Evolutionary conservation across 2,888 invertebrate species (phyloP).

Genomic region (Epistrophella euchroma): DNA sequence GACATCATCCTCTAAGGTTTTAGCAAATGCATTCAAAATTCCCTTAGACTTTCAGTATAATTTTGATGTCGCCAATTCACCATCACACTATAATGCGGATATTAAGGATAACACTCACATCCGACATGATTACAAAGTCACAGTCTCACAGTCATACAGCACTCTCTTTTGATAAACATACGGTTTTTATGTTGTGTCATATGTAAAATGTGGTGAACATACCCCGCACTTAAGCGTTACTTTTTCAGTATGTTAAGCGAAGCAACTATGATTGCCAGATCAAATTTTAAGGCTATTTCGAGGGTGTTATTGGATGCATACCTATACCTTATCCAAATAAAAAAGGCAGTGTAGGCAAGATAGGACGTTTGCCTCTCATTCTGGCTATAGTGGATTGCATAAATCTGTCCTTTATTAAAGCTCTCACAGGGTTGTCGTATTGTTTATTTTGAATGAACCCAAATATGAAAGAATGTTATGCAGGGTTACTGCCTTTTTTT

Average conservation of each 20-base stretch:
- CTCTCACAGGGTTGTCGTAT: no score
- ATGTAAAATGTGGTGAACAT: constrained; percentile 53
- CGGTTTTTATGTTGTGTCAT: constrained; percentile 61
- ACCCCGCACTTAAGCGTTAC: constrained; percentile 50
- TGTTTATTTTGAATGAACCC: no score
- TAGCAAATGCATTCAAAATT: constrained; percentile 58
- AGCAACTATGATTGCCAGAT: constrained; percentile 21
- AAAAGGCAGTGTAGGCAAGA: no score
- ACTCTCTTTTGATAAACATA: constrained; percentile 62
- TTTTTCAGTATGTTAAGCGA: constrained; percentile 20
- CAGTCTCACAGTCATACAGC: constrained; percentile 31
- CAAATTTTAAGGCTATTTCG: background rate
- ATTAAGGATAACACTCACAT: constrained; percentile 67
- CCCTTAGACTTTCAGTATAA: constrained; percentile 46
- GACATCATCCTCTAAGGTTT: constrained; percentile 24
- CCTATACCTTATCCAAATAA: no score
- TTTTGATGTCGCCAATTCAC: constrained; percentile 35
- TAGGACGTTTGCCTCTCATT: no score
- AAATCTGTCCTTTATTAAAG: no score
- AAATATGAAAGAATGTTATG: no score
- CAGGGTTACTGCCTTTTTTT: no score
- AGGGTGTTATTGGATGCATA: no score
- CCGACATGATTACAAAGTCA: constrained; percentile 60
- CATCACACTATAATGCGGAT: constrained; percentile 64
- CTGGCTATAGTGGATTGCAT: no score